Conservation (phyloP, 2,113 vertebrate genomes). For the Dascyllus trimaculatus region DNA sequence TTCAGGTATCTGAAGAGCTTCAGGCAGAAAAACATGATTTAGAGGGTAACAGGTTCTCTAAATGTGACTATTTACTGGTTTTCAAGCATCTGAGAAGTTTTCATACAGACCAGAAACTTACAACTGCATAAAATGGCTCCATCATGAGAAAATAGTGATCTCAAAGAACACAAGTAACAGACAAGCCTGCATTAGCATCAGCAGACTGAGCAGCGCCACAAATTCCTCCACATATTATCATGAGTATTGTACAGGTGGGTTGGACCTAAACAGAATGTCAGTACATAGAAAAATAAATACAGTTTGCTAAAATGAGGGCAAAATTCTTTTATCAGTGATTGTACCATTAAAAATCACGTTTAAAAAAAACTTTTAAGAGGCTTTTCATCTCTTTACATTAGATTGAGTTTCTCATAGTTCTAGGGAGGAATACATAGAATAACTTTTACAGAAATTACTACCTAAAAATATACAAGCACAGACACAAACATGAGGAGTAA, state of each 20-base stretch:
- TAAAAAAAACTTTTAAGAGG: slow-evolving; percentile 71
- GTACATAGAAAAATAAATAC: slow-evolving; percentile 86
- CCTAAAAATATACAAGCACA: slow-evolving; percentile 90
- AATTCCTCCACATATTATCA: slow-evolving; percentile 65
- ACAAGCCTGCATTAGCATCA: slow-evolving; percentile 45
- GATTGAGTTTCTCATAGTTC: slow-evolving; percentile 78
- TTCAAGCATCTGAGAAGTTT: slow-evolving; percentile 52
- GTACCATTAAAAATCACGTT: slow-evolving; percentile 82
- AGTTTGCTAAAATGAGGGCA: slow-evolving; percentile 82
- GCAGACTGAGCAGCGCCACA: slow-evolving; percentile 60
- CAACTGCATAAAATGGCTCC: slow-evolving; percentile 48
- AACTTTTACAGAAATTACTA: slow-evolving; percentile 87
- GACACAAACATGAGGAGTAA: slow-evolving; percentile 83
- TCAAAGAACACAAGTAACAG: slow-evolving; percentile 47
- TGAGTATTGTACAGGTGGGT: slow-evolving; percentile 72
- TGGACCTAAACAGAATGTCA: slow-evolving; percentile 70
- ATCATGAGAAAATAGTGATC: slow-evolving; percentile 51
- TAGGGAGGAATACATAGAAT: slow-evolving; percentile 84
- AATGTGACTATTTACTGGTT: slow-evolving; percentile 57
- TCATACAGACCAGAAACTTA: slow-evolving; percentile 47
- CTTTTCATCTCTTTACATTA: slow-evolving; percentile 83
- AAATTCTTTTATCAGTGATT: slow-evolving; percentile 80
- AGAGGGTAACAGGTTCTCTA: slow-evolving; percentile 18
- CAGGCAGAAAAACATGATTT: slow-evolving; percentile 5
- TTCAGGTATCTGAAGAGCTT: slow-evolving; percentile 13